These are phyloP conservation scores for Creontiades dilutus DNA, from an alignment of 2,888 invertebrate species.

Conservation along the genomic window DNA sequence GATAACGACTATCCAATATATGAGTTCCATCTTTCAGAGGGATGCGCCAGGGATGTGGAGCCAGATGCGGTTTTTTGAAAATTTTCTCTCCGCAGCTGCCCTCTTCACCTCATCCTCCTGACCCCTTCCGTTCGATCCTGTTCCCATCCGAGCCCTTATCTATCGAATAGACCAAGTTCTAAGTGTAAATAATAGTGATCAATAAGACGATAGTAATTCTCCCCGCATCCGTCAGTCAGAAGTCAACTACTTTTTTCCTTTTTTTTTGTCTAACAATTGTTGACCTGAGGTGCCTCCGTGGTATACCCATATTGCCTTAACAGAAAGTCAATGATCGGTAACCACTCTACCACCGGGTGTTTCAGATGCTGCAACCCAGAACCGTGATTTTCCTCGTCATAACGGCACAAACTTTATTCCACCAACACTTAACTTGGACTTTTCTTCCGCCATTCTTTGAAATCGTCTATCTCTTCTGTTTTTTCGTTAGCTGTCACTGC, in stretches of 20 bases:
- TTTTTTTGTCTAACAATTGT: not conserved
- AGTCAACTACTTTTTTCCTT: not conserved
- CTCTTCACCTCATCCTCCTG: not conserved
- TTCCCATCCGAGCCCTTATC: constrained; percentile 6
- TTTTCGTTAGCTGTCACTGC: too few species aligned
- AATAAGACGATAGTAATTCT: not conserved
- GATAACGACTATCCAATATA: constrained; percentile 70
- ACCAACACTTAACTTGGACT: too few species aligned
- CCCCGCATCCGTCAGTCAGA: not conserved
- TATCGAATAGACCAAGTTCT: not conserved
- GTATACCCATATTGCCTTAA: not conserved
- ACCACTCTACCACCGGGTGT: too few species aligned
- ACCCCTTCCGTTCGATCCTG: not conserved
- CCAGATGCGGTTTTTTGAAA: constrained; percentile 66
- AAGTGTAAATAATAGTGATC: constrained; percentile 11
- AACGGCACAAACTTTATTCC: too few species aligned
- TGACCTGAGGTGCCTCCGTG: not conserved
- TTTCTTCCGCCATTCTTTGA: too few species aligned
- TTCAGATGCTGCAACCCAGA: too few species aligned
- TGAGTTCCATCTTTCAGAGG: constrained; percentile 63
- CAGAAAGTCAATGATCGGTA: not conserved
- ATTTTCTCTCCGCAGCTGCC: constrained; percentile 49
- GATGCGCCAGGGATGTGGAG: not conserved
- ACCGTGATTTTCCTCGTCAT: too few species aligned
- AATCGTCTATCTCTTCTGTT: too few species aligned